These are phyloP conservation scores for Tarsius wallacei DNA, from an alignment of 2,797 vertebrate genomes.

Conservation along the genomic window DNA sequence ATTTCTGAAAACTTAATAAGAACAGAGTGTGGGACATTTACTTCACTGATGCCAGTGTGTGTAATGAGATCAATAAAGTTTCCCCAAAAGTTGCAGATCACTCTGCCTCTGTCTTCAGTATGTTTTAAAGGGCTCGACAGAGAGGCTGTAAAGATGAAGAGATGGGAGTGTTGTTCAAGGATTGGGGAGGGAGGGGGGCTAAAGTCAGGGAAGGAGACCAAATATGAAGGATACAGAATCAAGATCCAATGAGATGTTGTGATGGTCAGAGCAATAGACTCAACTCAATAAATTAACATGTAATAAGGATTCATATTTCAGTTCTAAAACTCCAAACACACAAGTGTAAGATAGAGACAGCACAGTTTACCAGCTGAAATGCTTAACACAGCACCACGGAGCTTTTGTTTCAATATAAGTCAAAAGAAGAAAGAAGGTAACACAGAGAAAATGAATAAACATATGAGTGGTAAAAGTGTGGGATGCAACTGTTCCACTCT, in stretches of 20 bases:
- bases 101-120: not conserved
- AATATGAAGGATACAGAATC: not conserved
- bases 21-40: not conserved
- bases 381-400: not conserved
- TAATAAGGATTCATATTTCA: not conserved
- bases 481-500: not conserved
- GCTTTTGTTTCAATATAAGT: not conserved
- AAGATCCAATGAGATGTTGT: not conserved
- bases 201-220: not conserved
- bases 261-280: not conserved
- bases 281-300: not conserved
- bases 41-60: not conserved
- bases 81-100: not conserved
- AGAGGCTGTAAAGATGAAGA: not conserved
- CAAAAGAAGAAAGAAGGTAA: not conserved
- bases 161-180: not conserved
- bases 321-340: not conserved
- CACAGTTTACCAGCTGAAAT: not conserved
- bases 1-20: not conserved
- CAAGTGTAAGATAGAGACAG: not conserved
- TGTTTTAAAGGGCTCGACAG: not conserved
- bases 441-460: not conserved
- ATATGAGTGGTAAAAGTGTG: not conserved
- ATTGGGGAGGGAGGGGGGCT: not conserved
- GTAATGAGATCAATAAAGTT: not conserved